Evolutionary conservation across 2,888 invertebrate genomes (phyloP), one percentile per base, ranked within the genome.

Genomic region (Lepidocyrtinus sp.): DNA sequence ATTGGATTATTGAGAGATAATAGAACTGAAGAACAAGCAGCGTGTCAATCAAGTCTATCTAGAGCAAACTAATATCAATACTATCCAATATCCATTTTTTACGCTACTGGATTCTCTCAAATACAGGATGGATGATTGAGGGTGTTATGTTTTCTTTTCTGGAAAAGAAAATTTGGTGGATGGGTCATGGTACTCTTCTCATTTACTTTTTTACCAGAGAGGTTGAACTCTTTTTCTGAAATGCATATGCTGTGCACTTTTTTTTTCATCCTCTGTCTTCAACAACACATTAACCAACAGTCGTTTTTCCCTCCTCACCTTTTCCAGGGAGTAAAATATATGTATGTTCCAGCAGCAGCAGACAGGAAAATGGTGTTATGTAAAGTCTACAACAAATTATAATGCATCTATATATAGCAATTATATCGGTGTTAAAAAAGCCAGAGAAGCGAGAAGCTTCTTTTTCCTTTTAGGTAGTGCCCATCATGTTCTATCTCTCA

Each of bases 1-100:
- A 55, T 55, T 55, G 55, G 55, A 55, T 55, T 55, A 55, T 55
- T 55, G 55, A 55, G 55, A 55, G 55, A 55, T 55, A 55, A 55
- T n/a, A n/a, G n/a, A n/a, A n/a, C n/a, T n/a, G n/a, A n/a, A 36
- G 12, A 36, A 36, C 36, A 36, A 36, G 12, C 9, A 55, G n/a
- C n/a, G 55, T 55, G 55, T 55, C 55, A 55, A 55, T 55, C 55
- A 55, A 15, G 17, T 17, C 12, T 36, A 36, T 36, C 5, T 36
- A 36, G 17, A 55, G 17, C 9, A n/a, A 55, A 17, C 55, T 55
- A 55, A 55, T 55, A 55, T 55, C 55, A 55, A 55, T n/a, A n/a
- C n/a, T n/a, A n/a, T n/a, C n/a, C n/a, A n/a, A n/a, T 55, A 55
- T 15, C 55, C 36, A 55, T 55, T 55, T 55, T 36, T 12, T 12